Conservation (phyloP, 30 jellyfish, hydroid and myxozoan genomes). For the Hydractinia echinata region DNA sequence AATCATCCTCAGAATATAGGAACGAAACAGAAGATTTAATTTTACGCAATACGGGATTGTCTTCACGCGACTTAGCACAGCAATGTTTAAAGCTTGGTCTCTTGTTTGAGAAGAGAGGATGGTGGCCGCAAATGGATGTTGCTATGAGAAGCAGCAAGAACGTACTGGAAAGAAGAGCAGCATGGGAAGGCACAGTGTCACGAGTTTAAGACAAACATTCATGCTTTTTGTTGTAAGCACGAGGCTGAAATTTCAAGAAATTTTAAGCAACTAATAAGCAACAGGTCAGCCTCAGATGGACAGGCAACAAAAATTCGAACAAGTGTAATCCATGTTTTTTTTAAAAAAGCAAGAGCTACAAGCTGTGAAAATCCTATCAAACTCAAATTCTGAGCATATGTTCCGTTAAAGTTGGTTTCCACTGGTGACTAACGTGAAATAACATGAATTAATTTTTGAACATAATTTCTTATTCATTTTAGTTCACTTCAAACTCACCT, state of each 20-base stretch:
- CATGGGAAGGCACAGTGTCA: neutral
- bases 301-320: no score
- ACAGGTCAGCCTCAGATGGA: neutral
- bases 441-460: no score
- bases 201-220: neutral
- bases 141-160: slow-evolving; percentile 5
- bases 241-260: neutral
- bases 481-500: no score
- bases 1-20: no score
- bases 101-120: neutral
- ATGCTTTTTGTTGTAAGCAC: neutral
- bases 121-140: slow-evolving; percentile 5
- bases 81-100: slow-evolving; percentile 15
- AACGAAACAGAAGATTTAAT: neutral
- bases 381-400: neutral
- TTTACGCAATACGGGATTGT: neutral
- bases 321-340: no score
- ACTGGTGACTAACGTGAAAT: no score
- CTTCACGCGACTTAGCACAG: neutral
- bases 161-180: neutral
- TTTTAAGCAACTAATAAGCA: neutral
- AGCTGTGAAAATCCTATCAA: neutral
- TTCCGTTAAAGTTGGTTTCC: neutral
- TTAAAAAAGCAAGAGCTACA: neutral
- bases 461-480: no score